These are phyloP conservation scores for Phaetusa simplex DNA, from an alignment of 2,113 vertebrate genomes.

Conservation along the genomic window DNA sequence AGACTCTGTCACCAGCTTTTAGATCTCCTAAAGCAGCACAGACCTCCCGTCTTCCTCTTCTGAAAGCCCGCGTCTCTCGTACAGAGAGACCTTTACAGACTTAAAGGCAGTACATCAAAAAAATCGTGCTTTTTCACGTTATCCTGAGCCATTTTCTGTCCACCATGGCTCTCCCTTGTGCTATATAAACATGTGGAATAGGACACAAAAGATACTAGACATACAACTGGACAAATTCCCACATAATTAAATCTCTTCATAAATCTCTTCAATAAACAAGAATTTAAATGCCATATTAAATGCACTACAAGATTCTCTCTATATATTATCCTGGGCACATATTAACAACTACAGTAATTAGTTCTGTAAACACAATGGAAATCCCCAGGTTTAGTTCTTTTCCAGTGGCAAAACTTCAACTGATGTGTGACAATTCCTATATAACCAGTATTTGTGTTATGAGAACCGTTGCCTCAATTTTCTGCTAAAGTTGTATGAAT, in stretches of 20 bases:
- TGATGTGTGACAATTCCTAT: neutral
- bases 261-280: neutral
- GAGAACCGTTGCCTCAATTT: neutral
- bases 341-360: neutral
- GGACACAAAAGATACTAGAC: neutral
- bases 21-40: neutral
- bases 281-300: neutral
- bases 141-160: neutral
- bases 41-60: neutral
- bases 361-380: neutral
- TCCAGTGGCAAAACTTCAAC: neutral
- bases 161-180: neutral
- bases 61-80: neutral
- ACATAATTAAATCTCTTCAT: neutral
- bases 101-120: neutral
- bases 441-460: neutral
- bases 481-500: neutral
- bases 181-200: fast-evolving
- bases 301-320: neutral
- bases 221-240: neutral
- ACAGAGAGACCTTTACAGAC: neutral
- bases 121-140: neutral
- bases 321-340: neutral
- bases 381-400: neutral
- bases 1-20: neutral